Conservation (phyloP, 2,888 invertebrate species). For the Gonocerus acuteangulatus region DNA sequence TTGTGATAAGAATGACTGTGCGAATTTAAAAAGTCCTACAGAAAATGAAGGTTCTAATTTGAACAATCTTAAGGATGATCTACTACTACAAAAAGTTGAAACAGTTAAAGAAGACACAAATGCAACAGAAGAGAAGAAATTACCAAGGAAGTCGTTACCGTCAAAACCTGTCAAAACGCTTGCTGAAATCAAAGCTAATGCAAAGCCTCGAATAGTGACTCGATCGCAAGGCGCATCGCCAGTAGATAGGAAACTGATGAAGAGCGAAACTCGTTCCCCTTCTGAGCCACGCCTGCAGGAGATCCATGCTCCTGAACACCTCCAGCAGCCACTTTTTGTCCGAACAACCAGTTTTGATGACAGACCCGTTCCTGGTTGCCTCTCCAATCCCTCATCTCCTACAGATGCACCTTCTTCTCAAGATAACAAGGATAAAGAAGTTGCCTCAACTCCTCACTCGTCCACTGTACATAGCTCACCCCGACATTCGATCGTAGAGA, state of each 20-base stretch:
- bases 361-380: not conserved
- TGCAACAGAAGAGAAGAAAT: too few relatives aligned
- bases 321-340: not conserved
- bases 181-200: constrained; percentile 29
- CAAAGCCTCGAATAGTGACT: constrained; percentile 25
- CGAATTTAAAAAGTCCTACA: too few relatives aligned
- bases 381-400: not conserved
- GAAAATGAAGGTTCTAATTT: too few relatives aligned
- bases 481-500: not conserved
- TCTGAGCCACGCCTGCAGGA: too few relatives aligned
- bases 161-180: constrained; percentile 24
- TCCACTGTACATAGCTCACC: not conserved
- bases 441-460: not conserved
- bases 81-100: too few relatives aligned
- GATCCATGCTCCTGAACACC: not conserved
- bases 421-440: too few relatives aligned
- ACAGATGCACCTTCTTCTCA: not conserved
- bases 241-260: not conserved
- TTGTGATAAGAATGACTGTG: not conserved
- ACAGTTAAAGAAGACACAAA: too few relatives aligned
- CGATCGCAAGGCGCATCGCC: not conserved
- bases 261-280: too few relatives aligned
- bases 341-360: not conserved
- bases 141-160: not conserved
- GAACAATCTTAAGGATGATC: too few relatives aligned